Conservation (phyloP, 2,888 invertebrate species). For the Polydrusus cervinus region DNA sequence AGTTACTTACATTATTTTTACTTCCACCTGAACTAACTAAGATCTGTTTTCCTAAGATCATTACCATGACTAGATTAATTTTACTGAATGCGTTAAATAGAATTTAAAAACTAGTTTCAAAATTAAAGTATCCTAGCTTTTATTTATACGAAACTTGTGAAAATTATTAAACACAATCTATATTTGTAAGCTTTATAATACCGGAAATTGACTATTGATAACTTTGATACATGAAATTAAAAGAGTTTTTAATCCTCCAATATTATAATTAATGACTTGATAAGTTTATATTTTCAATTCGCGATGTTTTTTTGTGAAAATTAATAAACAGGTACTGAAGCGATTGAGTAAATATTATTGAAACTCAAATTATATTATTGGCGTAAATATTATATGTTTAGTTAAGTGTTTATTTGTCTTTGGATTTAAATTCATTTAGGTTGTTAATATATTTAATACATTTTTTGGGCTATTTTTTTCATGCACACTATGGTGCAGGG, state of each 20-base stretch:
- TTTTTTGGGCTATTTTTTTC: too few relatives aligned
- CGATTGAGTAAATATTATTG: too few relatives aligned
- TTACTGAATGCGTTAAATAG: neutral
- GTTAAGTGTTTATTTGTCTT: too few relatives aligned
- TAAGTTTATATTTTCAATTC: neutral
- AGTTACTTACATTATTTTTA: neutral
- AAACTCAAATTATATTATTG: too few relatives aligned
- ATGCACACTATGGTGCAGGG: too few relatives aligned
- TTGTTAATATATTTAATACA: too few relatives aligned
- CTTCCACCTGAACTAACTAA: neutral
- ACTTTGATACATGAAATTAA: neutral
- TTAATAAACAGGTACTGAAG: neutral
- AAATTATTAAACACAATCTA: slow-evolving; percentile 1
- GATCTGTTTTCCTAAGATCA: slow-evolving; percentile 8
- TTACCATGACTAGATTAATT: slow-evolving; percentile 14
- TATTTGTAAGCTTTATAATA: neutral
- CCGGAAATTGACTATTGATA: slow-evolving; percentile 3
- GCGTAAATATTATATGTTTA: too few relatives aligned
- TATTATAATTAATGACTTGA: neutral
- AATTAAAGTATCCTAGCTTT: neutral
- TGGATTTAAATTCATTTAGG: too few relatives aligned
- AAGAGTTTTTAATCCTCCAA: neutral
- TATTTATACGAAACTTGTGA: neutral
- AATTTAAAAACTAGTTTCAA: neutral
- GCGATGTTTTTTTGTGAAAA: neutral